Evolutionary conservation across 2,888 invertebrate genomes (phyloP).

Genomic region (Pedicia rivosa): DNA sequence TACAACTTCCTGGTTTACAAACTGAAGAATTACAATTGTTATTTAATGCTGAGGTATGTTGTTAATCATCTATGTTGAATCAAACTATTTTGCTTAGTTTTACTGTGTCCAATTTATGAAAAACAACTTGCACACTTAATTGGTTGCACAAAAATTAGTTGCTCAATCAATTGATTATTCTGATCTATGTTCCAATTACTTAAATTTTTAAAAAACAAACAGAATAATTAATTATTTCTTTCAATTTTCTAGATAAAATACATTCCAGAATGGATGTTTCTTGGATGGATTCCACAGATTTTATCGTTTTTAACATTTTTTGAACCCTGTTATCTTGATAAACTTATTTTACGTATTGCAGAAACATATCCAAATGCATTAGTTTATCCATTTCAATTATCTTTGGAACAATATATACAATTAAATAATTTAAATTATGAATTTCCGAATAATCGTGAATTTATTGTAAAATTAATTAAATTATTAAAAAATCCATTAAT

Average conservation of each 20-base stretch:
- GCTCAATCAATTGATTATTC: too few relatives aligned
- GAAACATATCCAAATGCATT: constrained; percentile 14
- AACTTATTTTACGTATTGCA: constrained; percentile 13
- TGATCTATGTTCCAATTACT: too few relatives aligned
- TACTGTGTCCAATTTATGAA: too few relatives aligned
- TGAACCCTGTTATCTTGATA: constrained; percentile 14
- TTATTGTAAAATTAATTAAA: constrained; percentile 14
- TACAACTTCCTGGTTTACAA: constrained; percentile 29
- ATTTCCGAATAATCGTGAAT: not conserved
- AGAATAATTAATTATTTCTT: constrained; percentile 9
- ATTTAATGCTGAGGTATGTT: constrained; percentile 29
- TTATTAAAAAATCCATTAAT: constrained; percentile 9
- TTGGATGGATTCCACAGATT: constrained; percentile 52
- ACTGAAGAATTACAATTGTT: constrained; percentile 18
- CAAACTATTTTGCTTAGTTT: too few relatives aligned
- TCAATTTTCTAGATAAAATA: constrained; percentile 23
- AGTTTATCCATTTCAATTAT: constrained; percentile 16
- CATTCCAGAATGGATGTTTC: constrained; percentile 51
- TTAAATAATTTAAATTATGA: not conserved
- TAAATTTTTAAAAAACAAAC: too few relatives aligned
- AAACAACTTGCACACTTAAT: too few relatives aligned
- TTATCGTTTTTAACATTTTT: constrained; percentile 21
- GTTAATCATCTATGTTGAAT: constrained; percentile 6
- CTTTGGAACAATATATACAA: constrained; percentile 10
- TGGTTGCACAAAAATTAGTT: too few relatives aligned